Evolutionary conservation across 2,888 invertebrate species (phyloP).

Genomic region (Conus canariensis): DNA sequence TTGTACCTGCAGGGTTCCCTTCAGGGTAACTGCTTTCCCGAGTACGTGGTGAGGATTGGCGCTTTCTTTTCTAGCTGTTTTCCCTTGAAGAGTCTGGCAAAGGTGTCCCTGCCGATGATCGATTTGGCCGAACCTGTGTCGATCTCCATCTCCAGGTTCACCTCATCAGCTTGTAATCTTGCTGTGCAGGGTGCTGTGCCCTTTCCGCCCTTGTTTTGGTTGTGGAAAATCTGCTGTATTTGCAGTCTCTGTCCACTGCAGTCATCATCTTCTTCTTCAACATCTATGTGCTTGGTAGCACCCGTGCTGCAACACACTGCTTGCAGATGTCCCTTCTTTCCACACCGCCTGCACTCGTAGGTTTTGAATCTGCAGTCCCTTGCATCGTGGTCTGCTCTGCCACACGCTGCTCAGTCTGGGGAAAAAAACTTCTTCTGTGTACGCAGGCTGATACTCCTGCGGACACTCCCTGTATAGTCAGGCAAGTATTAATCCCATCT

Average conservation of each 20-base stretch:
- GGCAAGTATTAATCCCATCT: no score
- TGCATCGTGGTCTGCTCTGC: neutral
- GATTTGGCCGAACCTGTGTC: neutral
- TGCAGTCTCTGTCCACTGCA: neutral
- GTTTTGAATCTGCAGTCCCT: conserved; percentile 12
- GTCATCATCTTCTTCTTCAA: neutral
- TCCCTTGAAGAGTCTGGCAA: neutral
- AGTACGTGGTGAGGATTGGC: neutral
- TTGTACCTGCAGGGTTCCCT: neutral
- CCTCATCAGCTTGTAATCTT: no score
- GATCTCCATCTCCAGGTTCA: neutral
- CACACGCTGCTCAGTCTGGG: no score
- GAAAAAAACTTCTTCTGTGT: no score
- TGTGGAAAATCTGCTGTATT: neutral
- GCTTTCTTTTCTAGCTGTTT: neutral
- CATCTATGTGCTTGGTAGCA: neutral
- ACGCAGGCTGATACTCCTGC: no score
- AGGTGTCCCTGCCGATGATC: neutral
- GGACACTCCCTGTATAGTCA: no score
- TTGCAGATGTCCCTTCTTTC: neutral
- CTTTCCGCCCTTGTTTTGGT: neutral
- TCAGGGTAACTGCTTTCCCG: neutral
- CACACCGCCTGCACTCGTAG: neutral
- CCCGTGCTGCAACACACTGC: neutral
- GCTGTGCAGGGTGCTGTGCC: no score